Percentiles rank a stretch among this genome's conserved stretches.
These are phyloP conservation scores for Meriones unguiculatus DNA, from an alignment of 2,113 vertebrate genomes.

Conservation along the genomic window DNA sequence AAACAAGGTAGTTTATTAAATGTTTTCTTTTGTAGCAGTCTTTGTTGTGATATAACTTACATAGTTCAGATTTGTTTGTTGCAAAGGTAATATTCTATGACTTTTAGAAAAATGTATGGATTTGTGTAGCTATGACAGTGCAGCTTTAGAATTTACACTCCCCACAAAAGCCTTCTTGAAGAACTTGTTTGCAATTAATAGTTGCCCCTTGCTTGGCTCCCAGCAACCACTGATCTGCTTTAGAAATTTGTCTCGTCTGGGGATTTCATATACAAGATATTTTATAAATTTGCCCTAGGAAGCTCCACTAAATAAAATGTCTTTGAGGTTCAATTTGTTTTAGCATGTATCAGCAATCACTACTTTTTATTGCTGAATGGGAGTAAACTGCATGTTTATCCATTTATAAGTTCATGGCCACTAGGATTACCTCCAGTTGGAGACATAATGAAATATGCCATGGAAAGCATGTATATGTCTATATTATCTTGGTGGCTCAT, in stretches of 20 bases:
- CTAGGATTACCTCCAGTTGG: not conserved
- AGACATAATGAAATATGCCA: not conserved
- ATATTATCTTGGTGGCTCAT: not conserved
- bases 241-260: conserved; percentile 22
- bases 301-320: conserved; percentile 26
- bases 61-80: not conserved
- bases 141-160: not conserved
- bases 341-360: not conserved
- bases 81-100: not conserved
- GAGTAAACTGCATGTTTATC: not conserved
- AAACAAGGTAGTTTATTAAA: conserved; percentile 1
- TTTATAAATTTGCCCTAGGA: not conserved
- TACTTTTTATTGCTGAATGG: not conserved
- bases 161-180: not conserved
- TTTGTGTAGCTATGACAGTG: not conserved
- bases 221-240: not conserved
- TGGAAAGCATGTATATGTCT: not conserved
- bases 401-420: not conserved
- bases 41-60: conserved; percentile 2
- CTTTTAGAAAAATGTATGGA: not conserved
- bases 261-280: not conserved
- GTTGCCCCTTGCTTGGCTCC: not conserved
- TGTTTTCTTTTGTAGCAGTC: not conserved
- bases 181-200: not conserved
- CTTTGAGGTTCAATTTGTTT: not conserved